Base-by-base conservation (phyloP, 2,113 vertebrate genomes). In the Hippolais icterina region DNA sequence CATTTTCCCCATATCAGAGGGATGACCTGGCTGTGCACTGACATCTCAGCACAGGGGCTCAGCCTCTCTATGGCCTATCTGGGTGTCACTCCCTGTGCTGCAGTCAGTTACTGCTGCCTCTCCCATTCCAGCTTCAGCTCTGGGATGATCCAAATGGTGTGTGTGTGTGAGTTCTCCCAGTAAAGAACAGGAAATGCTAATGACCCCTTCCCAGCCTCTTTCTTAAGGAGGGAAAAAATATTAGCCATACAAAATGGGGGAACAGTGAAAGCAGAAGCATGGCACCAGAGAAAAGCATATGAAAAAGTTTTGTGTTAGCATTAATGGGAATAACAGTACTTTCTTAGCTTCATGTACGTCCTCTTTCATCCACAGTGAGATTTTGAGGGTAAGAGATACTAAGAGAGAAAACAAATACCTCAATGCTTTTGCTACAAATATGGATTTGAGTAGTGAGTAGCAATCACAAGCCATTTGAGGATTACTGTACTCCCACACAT, bases 1-100 rank as follows among this genome's bases (percentile, higher is more conserved):
- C 0, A 5, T 39, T 90, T 81, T 65, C 1, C 31, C 19, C 9
- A 49, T 63, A 37, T 20, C 21, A 78, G 54, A 56, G 21, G 18
- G 27, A 21, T 0, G 0, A 6, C 12, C 8, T 3, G 1, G 17
- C 29, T 63, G 12, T 28, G 16, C 7, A 15, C 23, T 47, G 54
- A 29, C 15, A 17, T 7, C 16, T 52, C 24, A 37, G 19, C 35
- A 27, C 28, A 29, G 24, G 12, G 23, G 10, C 25, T 85, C n/a
- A 78, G 56, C 3, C 7, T 25, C 8, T 27, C 17, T 25, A 5
- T 18, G 29, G 9, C 6, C 15, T 64, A 29, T 22, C 8, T 61
- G 23, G 15, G 5, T 41, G 14, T 63, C 42, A 10, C 1, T 68
- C 18, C 10, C 6, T 20, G 18, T 6, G 13, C 23, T 6, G 2